Base-by-base conservation (phyloP, 2,797 vertebrate species). In the Scolopax bukidnonensis region DNA sequence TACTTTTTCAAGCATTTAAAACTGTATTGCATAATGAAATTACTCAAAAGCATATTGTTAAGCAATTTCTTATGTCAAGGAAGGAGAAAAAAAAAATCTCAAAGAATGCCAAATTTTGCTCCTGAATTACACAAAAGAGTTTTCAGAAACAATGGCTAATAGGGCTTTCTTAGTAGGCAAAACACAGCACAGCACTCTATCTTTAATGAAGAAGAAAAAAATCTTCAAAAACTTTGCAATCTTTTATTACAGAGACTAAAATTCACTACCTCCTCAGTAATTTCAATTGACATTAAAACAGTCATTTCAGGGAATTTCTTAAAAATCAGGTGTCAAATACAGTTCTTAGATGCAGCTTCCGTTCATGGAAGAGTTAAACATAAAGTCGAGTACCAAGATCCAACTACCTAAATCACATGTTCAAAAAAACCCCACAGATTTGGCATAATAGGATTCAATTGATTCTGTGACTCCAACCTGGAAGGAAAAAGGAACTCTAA, bases 321-420 rank as follows among this genome's bases (percentile, higher is more conserved):
- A 19, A 47, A 45, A 87, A 38, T 25, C 16, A 38, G 0, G 17
- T 57, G 38, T 21, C 18, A 74, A 9, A 43, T 50, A 48, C 32
- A 60, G 47, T 24, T 84, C 48, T 59, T 68, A 10, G 15, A 32
- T 71, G 33, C 23, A 83, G 25, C 12, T 95, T 67, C 67, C 76
- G 40, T 60, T 77, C 48, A 45, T 4, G 2, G 20, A 87, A 57
- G 6, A 83, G 9, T 15, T 41, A 82, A 79, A 41, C 21, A 84
- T 7, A 36, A 5, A 54, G 11, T 59, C n/a, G 70, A 80, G 13
- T 12, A 40, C 12, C 56, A 53, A 74, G 30, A 70, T 54, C 4
- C 40, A 78, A 4, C 18, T 20, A 60, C 12, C 59, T 57, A 83
- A 60, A 86, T 36, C 19, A 64, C 11, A 68, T 0, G 0, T 19